Evolutionary conservation across 1,140 invertebrate species (phyloP), one percentile per base, ranked within the genome.

Genomic region (Lordiphosa stackelbergi): DNA sequence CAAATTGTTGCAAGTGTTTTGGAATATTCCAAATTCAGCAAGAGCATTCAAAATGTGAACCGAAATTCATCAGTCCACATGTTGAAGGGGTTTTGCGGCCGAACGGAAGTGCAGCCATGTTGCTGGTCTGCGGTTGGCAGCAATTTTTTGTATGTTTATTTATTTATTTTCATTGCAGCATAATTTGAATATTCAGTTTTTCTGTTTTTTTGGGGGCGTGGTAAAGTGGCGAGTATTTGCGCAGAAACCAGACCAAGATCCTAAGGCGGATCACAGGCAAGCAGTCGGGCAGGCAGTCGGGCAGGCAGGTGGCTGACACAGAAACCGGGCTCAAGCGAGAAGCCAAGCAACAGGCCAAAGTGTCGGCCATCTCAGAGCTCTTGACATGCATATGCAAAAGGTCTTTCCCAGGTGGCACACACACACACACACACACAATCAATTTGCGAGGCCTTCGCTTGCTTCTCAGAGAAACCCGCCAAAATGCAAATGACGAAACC

Each of bases 321-420:
- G 71, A 79, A 79, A 79, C 71, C 71, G 64, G 71, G 73, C 71
- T 16, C 16, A 37, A 56, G 48, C 46, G 35, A 53, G 45, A 63
- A 77, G 57, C 72, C 69, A 71, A 71, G 61, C 61, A 74, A 59
- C 73, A 77, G 51, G 53, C 53, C 22, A 38, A 34, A 16, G 7
- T 36, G 43, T 42, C 22, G 19, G 31, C 53, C 41, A 16, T 58
- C 46, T n/a, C 54, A 38, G 58, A 61, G 61, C 75, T 74, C 75
- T 79, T 81, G 75, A 79, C 75, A 81, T 79, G 75, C 75, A 79
- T 79, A 79, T 81, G 66, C 77, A 79, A 79, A 79, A 79, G 75
- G 77, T 81, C 75, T 79, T 79, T 79, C 75, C 66, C 75, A 79
- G 75, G 22, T 24, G 22, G 22, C 19, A 19, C 19, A 19, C 19